A percentile compares a stretch with the other conserved stretches of the same genome.
These are phyloP conservation scores for Heterodera filipjevi DNA, from an alignment of 2,888 invertebrate genomes.

Conservation along the genomic window DNA sequence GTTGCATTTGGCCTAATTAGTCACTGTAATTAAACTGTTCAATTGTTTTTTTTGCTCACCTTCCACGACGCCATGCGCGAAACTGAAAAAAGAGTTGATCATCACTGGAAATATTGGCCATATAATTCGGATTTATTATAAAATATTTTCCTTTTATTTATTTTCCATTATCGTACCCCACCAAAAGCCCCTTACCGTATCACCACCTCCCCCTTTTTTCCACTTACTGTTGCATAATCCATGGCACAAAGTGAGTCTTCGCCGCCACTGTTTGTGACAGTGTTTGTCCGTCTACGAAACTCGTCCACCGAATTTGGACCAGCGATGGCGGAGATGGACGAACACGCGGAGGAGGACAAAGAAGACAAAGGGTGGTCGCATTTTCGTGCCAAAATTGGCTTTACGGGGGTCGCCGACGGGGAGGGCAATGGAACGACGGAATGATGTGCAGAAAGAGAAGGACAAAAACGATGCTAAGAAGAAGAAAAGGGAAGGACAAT, in stretches of 20 bases:
- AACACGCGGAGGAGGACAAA: not conserved
- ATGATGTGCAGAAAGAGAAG: not conserved
- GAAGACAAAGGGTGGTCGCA: not conserved
- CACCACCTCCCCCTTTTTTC: not conserved
- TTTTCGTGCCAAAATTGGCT: constrained; percentile 8
- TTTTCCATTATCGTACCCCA: no score
- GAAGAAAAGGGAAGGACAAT: no score
- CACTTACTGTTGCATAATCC: constrained; percentile 7
- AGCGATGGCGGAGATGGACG: not conserved
- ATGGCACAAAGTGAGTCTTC: constrained; percentile 2
- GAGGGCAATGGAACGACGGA: not conserved
- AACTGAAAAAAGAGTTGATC: constrained; percentile 24
- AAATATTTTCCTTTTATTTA: no score
- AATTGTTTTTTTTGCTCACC: constrained; percentile 2
- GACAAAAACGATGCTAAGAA: not conserved
- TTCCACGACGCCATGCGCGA: constrained; percentile 29
- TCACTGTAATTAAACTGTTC: no score
- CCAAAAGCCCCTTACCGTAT: not conserved
- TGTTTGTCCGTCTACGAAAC: constrained; percentile 8
- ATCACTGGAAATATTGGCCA: no score
- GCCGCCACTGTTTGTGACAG: not conserved
- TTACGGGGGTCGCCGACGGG: not conserved
- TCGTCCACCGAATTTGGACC: not conserved
- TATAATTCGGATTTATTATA: no score
- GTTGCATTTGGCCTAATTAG: no score